These are phyloP conservation scores for Eristalinus sepulchralis DNA, from an alignment of 2,888 invertebrate species.

Conservation along the genomic window DNA sequence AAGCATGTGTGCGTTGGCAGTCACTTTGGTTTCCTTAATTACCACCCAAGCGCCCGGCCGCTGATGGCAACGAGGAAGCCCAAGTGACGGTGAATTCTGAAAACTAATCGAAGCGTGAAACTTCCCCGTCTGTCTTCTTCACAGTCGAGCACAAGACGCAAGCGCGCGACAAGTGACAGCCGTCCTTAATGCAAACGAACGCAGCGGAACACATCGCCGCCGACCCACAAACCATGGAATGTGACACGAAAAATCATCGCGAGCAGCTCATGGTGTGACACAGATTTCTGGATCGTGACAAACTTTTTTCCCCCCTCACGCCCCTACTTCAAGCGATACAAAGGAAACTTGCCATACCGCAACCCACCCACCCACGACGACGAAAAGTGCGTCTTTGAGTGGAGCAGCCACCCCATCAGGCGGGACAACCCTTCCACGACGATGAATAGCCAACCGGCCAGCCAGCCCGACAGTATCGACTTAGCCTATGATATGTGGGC, in stretches of 20 bases:
- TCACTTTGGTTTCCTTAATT: constrained; percentile 43
- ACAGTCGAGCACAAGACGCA: constrained; percentile 16
- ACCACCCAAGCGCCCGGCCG: constrained; percentile 3
- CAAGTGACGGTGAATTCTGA: constrained; percentile 57
- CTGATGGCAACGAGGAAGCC: not conserved
- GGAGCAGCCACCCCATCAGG: not conserved
- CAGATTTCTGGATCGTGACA: constrained; percentile 18
- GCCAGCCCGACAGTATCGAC: constrained; percentile 84
- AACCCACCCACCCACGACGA: not conserved
- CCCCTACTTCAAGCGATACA: too few species aligned
- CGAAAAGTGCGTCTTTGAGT: not conserved
- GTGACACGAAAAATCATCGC: constrained; percentile 61
- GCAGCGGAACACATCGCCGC: constrained; percentile 59
- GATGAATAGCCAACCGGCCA: constrained; percentile 80
- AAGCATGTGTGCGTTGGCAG: not conserved
- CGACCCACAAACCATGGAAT: constrained; percentile 46
- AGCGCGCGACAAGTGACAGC: constrained; percentile 23
- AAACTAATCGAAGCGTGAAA: constrained; percentile 69
- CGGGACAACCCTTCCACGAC: constrained; percentile 70
- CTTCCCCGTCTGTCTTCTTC: constrained; percentile 43
- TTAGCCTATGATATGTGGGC: constrained; percentile 94
- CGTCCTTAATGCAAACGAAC: constrained; percentile 43
- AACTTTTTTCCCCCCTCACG: not conserved
- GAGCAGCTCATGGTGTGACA: constrained; percentile 46
- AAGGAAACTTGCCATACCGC: not conserved